These are phyloP conservation scores for Rallus limicola DNA, from an alignment of 2,113 vertebrate genomes.

Conservation along the genomic window DNA sequence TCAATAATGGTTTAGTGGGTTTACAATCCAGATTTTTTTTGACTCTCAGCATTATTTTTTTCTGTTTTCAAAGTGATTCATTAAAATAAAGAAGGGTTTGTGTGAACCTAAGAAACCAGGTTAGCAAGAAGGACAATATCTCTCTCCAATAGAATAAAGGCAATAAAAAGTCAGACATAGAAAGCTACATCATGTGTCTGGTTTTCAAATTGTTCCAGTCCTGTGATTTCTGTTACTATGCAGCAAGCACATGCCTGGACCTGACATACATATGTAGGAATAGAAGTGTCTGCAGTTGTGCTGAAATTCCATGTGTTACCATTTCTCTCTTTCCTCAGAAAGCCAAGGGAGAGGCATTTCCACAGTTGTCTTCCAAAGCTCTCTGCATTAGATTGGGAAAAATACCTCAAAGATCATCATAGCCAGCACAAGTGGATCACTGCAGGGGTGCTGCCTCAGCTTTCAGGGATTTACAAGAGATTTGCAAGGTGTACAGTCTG, in stretches of 20 bases:
- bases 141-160: neutral
- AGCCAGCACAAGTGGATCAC: neutral
- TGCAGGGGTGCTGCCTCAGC: neutral
- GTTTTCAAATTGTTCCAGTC: neutral
- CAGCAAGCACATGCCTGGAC: neutral
- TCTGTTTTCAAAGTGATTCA: neutral
- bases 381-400: neutral
- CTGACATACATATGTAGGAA: neutral
- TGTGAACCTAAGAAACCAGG: neutral
- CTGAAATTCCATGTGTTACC: neutral
- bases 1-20: neutral
- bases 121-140: neutral
- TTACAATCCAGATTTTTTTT: neutral
- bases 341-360: neutral
- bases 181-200: neutral
- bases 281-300: neutral
- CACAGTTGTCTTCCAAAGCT: neutral
- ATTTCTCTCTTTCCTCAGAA: neutral
- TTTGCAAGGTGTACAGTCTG: neutral
- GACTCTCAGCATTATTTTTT: neutral
- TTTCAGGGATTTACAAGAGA: neutral
- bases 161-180: neutral
- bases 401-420: neutral
- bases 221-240: neutral
- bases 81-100: neutral